A percentile compares a stretch with the other conserved stretches of the same genome.
Conservation (phyloP, 2,113 vertebrate genomes). For the Triplophysa rosa region DNA sequence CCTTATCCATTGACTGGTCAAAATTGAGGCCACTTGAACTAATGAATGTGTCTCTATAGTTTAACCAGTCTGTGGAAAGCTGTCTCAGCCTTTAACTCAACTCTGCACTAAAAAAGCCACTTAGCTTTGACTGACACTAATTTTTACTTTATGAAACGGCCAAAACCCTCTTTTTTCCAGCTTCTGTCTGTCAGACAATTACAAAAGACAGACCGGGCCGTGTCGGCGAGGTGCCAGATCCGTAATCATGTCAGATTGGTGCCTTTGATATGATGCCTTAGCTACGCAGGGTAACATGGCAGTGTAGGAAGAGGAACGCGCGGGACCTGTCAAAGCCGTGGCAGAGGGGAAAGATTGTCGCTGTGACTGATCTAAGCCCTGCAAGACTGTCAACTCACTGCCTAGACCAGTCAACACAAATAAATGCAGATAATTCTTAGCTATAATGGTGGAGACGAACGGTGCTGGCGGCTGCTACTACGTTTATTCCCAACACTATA, state of each 20-base stretch:
- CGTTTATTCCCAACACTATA: slow-evolving; percentile 95
- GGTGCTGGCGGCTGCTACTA: slow-evolving; percentile 90
- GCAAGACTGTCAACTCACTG: slow-evolving; percentile 90
- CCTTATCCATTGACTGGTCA: background rate
- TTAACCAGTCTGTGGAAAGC: background rate
- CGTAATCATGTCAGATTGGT: slow-evolving; percentile 96
- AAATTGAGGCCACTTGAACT: background rate
- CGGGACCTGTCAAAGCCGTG: slow-evolving; percentile 90
- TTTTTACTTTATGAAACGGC: slow-evolving; percentile 91
- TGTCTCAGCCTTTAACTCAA: background rate
- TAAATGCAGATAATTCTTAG: slow-evolving; percentile 95
- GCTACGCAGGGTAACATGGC: slow-evolving; percentile 81
- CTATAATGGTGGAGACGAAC: slow-evolving; percentile 84
- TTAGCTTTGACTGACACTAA: slow-evolving; percentile 99
- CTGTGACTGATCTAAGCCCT: slow-evolving; percentile 90
- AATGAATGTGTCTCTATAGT: slow-evolving; percentile 12
- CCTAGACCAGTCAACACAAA: slow-evolving; percentile 99
- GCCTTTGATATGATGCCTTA: slow-evolving; percentile 93
- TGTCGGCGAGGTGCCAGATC: slow-evolving; percentile 85
- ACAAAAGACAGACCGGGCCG: slow-evolving; percentile 97
- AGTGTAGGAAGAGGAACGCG: slow-evolving; percentile 59
- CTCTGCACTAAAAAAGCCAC: slow-evolving; percentile 65
- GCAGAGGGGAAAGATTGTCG: slow-evolving; percentile 87
- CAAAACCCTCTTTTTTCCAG: slow-evolving; percentile 85
- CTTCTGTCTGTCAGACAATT: slow-evolving; percentile 85